Conservation (phyloP, 2,888 invertebrate species). For the Eupithecia inturbata region DNA sequence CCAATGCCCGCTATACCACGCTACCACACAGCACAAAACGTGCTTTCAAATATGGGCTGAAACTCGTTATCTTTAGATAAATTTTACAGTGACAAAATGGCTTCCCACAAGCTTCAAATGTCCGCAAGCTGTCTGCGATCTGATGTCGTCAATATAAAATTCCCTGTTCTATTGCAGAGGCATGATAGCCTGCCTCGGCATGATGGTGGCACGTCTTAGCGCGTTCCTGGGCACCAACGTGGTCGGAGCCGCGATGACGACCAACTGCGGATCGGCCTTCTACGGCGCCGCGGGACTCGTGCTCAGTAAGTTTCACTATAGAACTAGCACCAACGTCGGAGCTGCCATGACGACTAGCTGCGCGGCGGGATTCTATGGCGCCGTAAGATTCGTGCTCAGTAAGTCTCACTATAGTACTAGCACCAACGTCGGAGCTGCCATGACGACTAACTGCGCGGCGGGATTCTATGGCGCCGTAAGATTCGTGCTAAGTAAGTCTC, state of each 20-base stretch:
- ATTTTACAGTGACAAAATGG: no score
- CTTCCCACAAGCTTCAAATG: no score
- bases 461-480: slow-evolving; percentile 21
- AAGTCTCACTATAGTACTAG: slow-evolving; percentile 41
- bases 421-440: slow-evolving; percentile 55
- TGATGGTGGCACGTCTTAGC: slow-evolving; percentile 76
- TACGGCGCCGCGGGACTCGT: slow-evolving; percentile 67
- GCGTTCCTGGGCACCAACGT: slow-evolving; percentile 74
- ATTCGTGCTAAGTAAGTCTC: slow-evolving; percentile 59
- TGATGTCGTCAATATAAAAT: no score
- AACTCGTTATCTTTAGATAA: no score
- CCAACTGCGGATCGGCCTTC: slow-evolving; percentile 61
- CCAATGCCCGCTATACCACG: no score
- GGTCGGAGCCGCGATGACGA: slow-evolving; percentile 64
- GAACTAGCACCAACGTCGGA: slow-evolving; percentile 65
- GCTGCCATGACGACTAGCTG: slow-evolving; percentile 64
- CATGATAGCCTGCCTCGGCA: slow-evolving; percentile 75
- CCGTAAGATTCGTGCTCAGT: slow-evolving; percentile 59
- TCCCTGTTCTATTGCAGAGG: slow-evolving; percentile 55
- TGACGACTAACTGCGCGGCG: slow-evolving; percentile 59
- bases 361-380: slow-evolving; percentile 16
- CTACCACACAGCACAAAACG: no score
- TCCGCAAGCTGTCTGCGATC: no score
- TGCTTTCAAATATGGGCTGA: no score
- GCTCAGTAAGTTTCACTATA: slow-evolving; percentile 56